Percentiles rank a stretch among this genome's conserved stretches.
Evolutionary conservation across 2,888 invertebrate genomes (phyloP).

Genomic region (Drosophila prolongata): DNA sequence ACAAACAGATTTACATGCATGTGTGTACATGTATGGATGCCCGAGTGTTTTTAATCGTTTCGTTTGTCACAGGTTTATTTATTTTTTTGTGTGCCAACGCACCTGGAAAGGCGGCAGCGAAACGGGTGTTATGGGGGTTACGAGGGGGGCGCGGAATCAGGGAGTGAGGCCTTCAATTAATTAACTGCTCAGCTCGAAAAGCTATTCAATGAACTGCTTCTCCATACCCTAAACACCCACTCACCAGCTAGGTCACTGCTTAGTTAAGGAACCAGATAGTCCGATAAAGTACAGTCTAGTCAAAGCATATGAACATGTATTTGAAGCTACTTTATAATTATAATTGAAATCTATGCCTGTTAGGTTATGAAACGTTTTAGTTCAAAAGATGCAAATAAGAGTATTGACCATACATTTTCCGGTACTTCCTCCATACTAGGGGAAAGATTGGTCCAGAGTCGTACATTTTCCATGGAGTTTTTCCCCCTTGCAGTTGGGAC

Average conservation of each 20-base stretch:
- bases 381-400: too few species aligned
- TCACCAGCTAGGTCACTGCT: neutral
- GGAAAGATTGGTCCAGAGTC: too few species aligned
- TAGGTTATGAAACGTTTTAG: too few species aligned
- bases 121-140: slow-evolving; percentile 11
- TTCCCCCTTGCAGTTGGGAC: slow-evolving; percentile 3
- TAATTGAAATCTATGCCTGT: too few species aligned
- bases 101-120: slow-evolving; percentile 44
- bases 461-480: slow-evolving; percentile 5
- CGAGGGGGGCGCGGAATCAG: slow-evolving; percentile 5
- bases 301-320: neutral
- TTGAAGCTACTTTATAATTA: neutral
- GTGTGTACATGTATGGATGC: slow-evolving; percentile 17
- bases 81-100: slow-evolving; percentile 61
- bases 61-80: slow-evolving; percentile 52
- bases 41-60: slow-evolving; percentile 17
- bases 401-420: too few species aligned
- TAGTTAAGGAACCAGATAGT: neutral
- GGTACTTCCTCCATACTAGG: too few species aligned
- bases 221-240: slow-evolving; percentile 20
- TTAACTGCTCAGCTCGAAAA: slow-evolving; percentile 13
- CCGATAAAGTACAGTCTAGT: neutral
- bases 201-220: slow-evolving; percentile 3
- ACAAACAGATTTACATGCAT: slow-evolving; percentile 59
- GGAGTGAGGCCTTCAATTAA: slow-evolving; percentile 25